A percentile compares a stretch with the other conserved stretches of the same genome.
phyloP scores from a whole-genome alignment of 92 coral and sea anemone species.

The Siderastrea radians region DNA sequence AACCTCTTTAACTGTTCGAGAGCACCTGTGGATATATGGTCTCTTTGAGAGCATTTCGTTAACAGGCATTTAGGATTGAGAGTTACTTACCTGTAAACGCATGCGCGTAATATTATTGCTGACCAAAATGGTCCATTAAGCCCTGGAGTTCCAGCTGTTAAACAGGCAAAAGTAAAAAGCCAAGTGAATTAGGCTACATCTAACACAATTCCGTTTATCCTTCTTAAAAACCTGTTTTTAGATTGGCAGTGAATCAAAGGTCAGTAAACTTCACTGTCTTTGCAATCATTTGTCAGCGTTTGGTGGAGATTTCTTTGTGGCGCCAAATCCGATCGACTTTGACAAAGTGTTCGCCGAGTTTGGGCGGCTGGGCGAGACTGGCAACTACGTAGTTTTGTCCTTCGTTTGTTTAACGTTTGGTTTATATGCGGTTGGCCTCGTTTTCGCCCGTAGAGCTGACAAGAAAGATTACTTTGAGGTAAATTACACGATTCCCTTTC shows the following conservation, averaged over 20 bases:
- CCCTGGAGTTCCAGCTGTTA: too few species aligned
- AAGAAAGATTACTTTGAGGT: conserved; percentile 78
- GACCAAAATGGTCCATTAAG: too few species aligned
- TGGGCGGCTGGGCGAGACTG: conserved; percentile 81
- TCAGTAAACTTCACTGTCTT: conserved; percentile 77
- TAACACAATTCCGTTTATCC: not conserved
- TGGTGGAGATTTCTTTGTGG: conserved; percentile 93
- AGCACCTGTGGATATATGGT: too few species aligned
- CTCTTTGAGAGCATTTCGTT: too few species aligned
- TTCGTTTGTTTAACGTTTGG: conserved; percentile 75
- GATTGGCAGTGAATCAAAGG: conserved; percentile 76
- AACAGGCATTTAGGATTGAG: too few species aligned
- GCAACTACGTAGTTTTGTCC: conserved; percentile 85
- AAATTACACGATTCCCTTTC: not conserved
- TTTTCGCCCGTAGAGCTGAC: conserved; percentile 82
- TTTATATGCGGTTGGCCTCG: conserved; percentile 70
- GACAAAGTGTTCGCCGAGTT: conserved; percentile 89
- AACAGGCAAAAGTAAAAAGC: too few species aligned
- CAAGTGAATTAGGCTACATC: too few species aligned
- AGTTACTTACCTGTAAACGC: too few species aligned
- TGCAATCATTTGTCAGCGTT: conserved; percentile 89
- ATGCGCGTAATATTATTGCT: too few species aligned
- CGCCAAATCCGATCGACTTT: conserved; percentile 92
- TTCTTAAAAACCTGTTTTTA: not conserved
- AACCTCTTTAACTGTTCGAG: too few species aligned